Evolutionary conservation across 2,888 invertebrate species (phyloP).

Genomic region (Morpho helenor): DNA sequence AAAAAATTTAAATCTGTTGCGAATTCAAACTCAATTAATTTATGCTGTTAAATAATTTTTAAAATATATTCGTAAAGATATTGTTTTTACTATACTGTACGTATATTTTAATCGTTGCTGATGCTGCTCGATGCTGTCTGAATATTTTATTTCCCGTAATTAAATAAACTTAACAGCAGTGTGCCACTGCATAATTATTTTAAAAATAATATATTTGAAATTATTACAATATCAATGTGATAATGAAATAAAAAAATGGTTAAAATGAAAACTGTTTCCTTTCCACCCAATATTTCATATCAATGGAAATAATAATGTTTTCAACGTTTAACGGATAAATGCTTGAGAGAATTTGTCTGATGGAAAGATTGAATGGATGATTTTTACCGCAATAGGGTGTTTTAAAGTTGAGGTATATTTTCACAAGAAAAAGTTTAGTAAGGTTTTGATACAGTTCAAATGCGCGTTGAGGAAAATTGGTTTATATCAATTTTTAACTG

Average conservation of each 20-base stretch:
- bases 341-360: constrained; percentile 5
- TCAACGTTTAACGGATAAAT: neutral
- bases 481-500: too few species aligned
- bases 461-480: too few species aligned
- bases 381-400: too few species aligned
- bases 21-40: constrained; percentile 1
- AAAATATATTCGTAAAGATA: constrained; percentile 3
- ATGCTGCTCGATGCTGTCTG: neutral
- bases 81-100: neutral
- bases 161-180: constrained; percentile 43
- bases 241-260: constrained; percentile 67
- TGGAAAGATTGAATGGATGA: constrained; percentile 11
- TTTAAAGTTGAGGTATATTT: too few species aligned
- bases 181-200: constrained; percentile 47
- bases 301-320: neutral
- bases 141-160: neutral
- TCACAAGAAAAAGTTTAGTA: neutral
- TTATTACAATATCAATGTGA: constrained; percentile 48
- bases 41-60: constrained; percentile 3
- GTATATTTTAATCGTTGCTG: neutral
- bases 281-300: constrained; percentile 58
- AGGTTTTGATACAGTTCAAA: neutral
- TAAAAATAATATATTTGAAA: constrained; percentile 27
- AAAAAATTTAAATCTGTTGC: too few species aligned
- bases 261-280: constrained; percentile 70